Base-by-base conservation (phyloP, 2,113 vertebrate genomes). In the Amblyopsis rosae region DNA sequence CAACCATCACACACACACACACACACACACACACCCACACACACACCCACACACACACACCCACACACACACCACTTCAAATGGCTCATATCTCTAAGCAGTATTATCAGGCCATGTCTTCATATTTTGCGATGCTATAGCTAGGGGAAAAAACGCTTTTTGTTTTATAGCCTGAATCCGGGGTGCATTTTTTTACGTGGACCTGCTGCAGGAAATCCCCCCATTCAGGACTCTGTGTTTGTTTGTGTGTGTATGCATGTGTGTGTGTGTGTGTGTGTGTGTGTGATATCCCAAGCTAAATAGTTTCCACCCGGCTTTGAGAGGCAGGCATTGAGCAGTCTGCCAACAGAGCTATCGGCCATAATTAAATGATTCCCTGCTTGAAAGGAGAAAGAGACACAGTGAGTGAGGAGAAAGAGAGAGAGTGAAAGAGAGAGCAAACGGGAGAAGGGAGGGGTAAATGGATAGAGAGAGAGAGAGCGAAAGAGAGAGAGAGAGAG, bases 321-420 rank as follows among this genome's bases (percentile, higher is more conserved):
- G 87, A 93, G 92, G 94, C 92, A 92, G 84, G 89, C 92, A 91
- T 91, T 94, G 90, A 93, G 91, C 86, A 90, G 88, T 82, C 86
- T 89, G 90, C 90, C 90, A 91, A 90, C 87, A 91, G 86, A 90
- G 88, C 90, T 90, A 90, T 90, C 85, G 88, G 88, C 88, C 82
- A 90, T 91, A 91, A 91, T 91, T 91, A 91, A 91, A 90, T 91
- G 88, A 91, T 89, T 90, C 90, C 82, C 87, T 79, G 82, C 85
- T 88, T 89, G 86, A 90, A 90, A 90, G 87, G 87, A 91, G 85
- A 90, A 82, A 84, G 90, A 88, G 86, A 89, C 73, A 86, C 80
- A 91, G 83, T 77, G 57, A 65, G 75, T 62, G 69, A 55, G 67
- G 13, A 48, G 45, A 33, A 19, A 47, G 13, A 68, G 19, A 51